Evolutionary conservation across 2,797 vertebrate genomes (phyloP).

Genomic region (Fratercula arctica): DNA sequence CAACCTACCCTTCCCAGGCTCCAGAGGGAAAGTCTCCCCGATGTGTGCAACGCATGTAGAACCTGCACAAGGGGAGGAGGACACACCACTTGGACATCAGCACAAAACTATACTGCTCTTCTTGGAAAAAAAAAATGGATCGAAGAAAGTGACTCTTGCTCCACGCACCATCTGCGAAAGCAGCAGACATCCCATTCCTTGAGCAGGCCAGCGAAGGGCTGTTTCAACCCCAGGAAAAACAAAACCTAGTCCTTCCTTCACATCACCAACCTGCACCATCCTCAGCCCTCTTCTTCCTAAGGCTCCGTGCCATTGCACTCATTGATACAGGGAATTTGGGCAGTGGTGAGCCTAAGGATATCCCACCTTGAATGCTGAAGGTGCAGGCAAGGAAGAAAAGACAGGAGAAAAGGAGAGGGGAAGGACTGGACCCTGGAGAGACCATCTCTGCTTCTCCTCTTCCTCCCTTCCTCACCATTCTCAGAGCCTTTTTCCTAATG

Average conservation of each 20-base stretch:
- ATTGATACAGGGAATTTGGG: neutral
- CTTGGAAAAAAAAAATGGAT: neutral
- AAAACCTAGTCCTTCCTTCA: neutral
- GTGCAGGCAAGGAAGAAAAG: neutral
- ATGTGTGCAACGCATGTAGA: neutral
- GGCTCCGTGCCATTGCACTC: neutral
- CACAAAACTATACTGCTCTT: neutral
- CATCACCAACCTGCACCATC: neutral
- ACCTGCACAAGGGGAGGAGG: neutral
- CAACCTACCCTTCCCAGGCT: neutral
- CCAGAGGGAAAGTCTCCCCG: neutral
- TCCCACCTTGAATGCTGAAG: neutral
- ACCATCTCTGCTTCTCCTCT: neutral
- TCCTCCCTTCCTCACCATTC: neutral
- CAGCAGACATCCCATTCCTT: neutral
- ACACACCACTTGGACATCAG: neutral
- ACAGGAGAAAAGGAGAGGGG: neutral
- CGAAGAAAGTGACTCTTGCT: neutral
- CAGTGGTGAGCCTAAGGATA: neutral
- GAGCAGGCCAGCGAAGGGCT: neutral
- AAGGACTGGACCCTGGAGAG: neutral
- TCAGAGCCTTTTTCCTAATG: neutral
- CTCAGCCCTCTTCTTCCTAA: neutral
- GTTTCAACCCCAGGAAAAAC: neutral
- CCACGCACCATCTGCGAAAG: neutral